Conservation (phyloP, 2,113 vertebrate genomes). For the Glaucidium brasilianum region DNA sequence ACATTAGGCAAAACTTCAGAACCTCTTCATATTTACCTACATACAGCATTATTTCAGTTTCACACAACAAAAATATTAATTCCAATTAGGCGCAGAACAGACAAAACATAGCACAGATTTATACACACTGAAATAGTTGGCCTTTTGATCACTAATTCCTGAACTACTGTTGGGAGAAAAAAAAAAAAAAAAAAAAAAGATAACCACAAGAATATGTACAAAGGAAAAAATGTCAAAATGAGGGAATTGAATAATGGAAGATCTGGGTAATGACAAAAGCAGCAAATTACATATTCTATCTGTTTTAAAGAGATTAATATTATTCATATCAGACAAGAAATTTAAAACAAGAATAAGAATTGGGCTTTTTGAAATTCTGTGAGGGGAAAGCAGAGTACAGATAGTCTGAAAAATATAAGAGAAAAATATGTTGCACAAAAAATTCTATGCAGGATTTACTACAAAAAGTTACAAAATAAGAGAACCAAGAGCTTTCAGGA, state of each 20-base stretch:
- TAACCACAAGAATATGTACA: not conserved
- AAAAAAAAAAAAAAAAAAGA: not conserved
- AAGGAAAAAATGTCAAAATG: constrained; percentile 2
- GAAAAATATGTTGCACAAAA: not conserved
- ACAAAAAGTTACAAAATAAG: not conserved
- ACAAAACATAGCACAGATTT: not conserved
- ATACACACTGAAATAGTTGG: not conserved
- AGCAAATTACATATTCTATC: not conserved
- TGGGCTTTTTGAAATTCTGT: not conserved
- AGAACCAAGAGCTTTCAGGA: not conserved
- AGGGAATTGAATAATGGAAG: not conserved
- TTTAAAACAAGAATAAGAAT: not conserved
- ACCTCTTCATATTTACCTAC: not conserved
- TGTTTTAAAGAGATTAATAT: not conserved
- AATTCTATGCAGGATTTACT: not conserved
- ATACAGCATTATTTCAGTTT: not conserved
- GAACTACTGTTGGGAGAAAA: not conserved
- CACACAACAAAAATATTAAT: not conserved
- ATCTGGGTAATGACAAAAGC: not conserved
- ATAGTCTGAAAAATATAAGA: not conserved
- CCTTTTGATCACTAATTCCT: not conserved
- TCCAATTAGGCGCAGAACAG: not conserved
- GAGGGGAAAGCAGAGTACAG: not conserved
- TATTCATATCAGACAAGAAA: not conserved
- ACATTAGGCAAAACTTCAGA: not conserved